Base-by-base conservation (phyloP, 2,888 invertebrate species). In the Mythimna albipuncta region DNA sequence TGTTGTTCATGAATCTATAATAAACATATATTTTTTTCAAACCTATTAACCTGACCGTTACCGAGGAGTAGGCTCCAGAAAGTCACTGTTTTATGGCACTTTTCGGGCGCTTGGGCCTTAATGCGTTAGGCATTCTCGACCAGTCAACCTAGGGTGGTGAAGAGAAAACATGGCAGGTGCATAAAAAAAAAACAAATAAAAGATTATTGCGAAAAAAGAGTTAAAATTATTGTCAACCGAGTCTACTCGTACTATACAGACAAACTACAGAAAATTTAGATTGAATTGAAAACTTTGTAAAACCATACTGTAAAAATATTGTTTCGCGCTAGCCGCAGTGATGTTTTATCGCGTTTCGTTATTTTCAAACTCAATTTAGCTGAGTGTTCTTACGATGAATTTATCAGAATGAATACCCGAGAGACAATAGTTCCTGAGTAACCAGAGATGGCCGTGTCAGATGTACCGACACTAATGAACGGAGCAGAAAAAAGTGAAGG, bases 281-380 rank as follows among this genome's bases (percentile, higher is more conserved):
- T 64, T 71, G 52, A 32, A 82, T 74, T 69, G 71, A 69, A 80
- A 72, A 64, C 26, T 9, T 2, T 11, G 21, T 54, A 54, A 41
- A 54, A 26, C 13, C 13, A 64, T 61, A n/a, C 6, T 32, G 32
- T 32, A 32, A 32, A 32, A 32, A 41, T 55, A 64, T 47, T 67
- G 68, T 65, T 69, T 41, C 26, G 47, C 57, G 58, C 54, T 62
- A 11, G 54, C 35, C 69, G 38, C 57, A 72, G 52, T 44, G 63
- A 57, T 72, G 26, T 81, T 71, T 77, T 66, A 69, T 68, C 21
- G 32, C 19, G 38, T 26, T 58, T 26, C 65, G 11, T 75, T 68
- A 67, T 62, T 61, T 75, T 68, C 44, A 52, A 77, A 80, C 75
- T 54, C 71, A 79, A 84, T 86, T 83, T 72, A 32, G 59, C 50